These are phyloP conservation scores for Drosophila burlai DNA, from an alignment of 1,140 invertebrate species.

Conservation along the genomic window DNA sequence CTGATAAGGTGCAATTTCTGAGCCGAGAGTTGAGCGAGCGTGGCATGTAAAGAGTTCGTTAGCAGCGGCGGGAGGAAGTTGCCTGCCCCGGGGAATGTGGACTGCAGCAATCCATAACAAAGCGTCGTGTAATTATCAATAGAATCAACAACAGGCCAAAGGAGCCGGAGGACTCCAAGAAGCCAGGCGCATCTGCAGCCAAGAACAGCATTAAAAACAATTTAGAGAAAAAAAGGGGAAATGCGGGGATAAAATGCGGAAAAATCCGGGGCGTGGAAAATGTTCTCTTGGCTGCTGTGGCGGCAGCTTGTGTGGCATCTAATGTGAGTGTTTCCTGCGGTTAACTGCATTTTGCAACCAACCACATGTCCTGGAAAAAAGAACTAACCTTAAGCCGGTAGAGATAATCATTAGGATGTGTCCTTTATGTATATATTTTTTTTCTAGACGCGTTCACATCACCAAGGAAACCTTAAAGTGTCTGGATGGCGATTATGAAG, in stretches of 20 bases:
- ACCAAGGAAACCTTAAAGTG: slow-evolving; percentile 95
- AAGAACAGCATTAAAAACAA: slow-evolving; percentile 67
- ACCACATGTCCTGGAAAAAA: not conserved
- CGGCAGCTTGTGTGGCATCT: slow-evolving; percentile 41
- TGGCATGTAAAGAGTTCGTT: slow-evolving; percentile 68
- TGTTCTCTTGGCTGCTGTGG: slow-evolving; percentile 7
- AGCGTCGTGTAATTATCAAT: slow-evolving; percentile 78
- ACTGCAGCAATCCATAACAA: slow-evolving; percentile 70
- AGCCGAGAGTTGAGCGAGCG: slow-evolving; percentile 49
- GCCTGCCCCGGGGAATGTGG: slow-evolving; percentile 18
- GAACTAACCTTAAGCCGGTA: slow-evolving; percentile 10
- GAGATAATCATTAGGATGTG: slow-evolving; percentile 39
- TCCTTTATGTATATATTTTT: not conserved
- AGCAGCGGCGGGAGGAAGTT: slow-evolving; percentile 32
- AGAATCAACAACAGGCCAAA: slow-evolving; percentile 64
- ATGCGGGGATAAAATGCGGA: too few species aligned
- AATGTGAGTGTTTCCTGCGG: slow-evolving; percentile 37
- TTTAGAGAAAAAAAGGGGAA: slow-evolving; percentile 28
- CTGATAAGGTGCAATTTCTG: slow-evolving; percentile 76
- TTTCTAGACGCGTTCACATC: slow-evolving; percentile 94
- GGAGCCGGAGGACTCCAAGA: slow-evolving; percentile 8
- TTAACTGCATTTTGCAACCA: slow-evolving; percentile 27
- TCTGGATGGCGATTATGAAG: slow-evolving; percentile 94
- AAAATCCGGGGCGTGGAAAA: slow-evolving; percentile 4
- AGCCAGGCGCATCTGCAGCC: slow-evolving; percentile 36